Evolutionary conservation across 2,888 invertebrate genomes (phyloP), one percentile per base, ranked within the genome.

Genomic region (Gastracanthus pulcherrimus): DNA sequence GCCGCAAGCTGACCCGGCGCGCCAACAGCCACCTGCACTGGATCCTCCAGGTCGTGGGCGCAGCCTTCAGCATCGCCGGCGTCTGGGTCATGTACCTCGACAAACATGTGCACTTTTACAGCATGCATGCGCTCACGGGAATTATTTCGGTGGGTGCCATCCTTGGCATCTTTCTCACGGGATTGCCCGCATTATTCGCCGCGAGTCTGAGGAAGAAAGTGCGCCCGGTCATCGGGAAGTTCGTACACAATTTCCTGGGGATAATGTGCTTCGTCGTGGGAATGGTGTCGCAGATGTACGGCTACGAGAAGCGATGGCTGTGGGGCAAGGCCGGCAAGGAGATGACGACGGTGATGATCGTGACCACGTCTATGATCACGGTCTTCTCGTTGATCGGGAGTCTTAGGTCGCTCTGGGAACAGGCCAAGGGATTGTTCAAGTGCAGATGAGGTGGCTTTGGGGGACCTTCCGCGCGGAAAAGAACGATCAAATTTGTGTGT

Each of bases 201-300:
- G 88, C 92, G 16, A 93, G 93, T 87, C 92, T 94, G 3, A 92
- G 93, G 0, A 87, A 93, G 60, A 87, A 91, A 85, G 87, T 94
- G 80, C 92, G 92, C 79, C 93, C 93, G 45, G 92, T 93, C 23
- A 91, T 92, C 0, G 85, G 92, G 26, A 94, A 93, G 85, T 92
- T 93, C 11, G 82, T 92, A 13, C 94, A 94, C 87, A 90, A 93
- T 80, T 89, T 93, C n/a, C 90, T 94, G 2, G 94, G 94, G 11
- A 89, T 93, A 13, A 89, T 92, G 66, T 92, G 94, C 2, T 88
- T 94, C 45, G 88, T 91, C 11, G 92, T 94, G 89, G 94, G 94
- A 0, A 93, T 94, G 84, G 88, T 92, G 0, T 90, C 89, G 0
- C 85, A 88, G 67, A 87, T 88, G 69, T 85, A 86, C 60, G 89